Evolutionary conservation across 2,888 invertebrate genomes (phyloP), one percentile per base, ranked within the genome.

Genomic region (Caenorhabditis virilis): DNA sequence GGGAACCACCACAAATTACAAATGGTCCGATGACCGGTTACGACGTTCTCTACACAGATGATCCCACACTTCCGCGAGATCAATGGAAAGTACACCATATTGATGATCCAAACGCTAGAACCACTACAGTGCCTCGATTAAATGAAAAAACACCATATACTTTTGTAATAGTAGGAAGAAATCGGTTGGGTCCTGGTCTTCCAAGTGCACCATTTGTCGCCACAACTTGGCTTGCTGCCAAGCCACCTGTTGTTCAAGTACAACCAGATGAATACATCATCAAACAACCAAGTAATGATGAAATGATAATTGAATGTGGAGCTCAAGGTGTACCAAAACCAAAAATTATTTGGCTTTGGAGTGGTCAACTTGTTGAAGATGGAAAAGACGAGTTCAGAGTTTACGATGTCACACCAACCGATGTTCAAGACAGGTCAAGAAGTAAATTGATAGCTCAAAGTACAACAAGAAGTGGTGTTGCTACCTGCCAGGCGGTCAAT

Each of bases 321-420:
- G 78, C 80, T 7, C 65, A 56, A 42, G 82, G 82, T 39, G 82
- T 82, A 13, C 82, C 82, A 9, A 71, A 75, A 48, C 80, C 82
- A 35, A 79, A 80, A 45, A 82, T 82, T 47, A 72, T 82, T 23
- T 82, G 82, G 82, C 55, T 78, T 25, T 82, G 78, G 78, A 77
- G 78, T 53, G 76, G 74, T 26, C 61, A 66, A 15, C 58, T 77
- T 15, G 75, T 82, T 11, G 79, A 79, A 20, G 82, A 82, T 48
- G 82, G 82, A 55, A 78, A 79, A 57, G 78, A 79, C 52, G 82
- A 75, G 52, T 81, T 82, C 72, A 73, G 82, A 23, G 59, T 82
- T 16, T 81, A 82, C 46, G 82, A 82, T 53, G 65, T 68, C 20
- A 78, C 77, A 15, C 73, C 77, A 6, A 60, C 70, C 11, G 78